Percentiles rank a stretch among this genome's conserved stretches.
Conservation (phyloP, 2,888 invertebrate species). For the Dichetophora obliterata region DNA sequence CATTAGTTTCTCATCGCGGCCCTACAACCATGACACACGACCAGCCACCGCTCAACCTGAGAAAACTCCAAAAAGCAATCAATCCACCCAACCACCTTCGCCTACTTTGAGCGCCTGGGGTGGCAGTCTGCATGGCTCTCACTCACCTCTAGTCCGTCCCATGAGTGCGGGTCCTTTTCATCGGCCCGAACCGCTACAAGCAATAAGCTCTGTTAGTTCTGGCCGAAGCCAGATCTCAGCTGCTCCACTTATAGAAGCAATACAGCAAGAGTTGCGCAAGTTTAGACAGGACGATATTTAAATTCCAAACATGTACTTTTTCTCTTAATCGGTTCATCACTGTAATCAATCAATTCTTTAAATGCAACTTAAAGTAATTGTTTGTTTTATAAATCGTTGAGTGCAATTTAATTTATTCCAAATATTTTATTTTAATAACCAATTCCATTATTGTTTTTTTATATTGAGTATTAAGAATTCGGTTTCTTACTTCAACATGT, state of each 20-base stretch:
- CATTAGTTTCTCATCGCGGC: slow-evolving; percentile 57
- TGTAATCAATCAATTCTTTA: no score
- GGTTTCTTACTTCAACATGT: no score
- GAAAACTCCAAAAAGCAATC: slow-evolving; percentile 61
- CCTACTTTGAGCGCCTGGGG: slow-evolving; percentile 72
- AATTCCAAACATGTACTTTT: background rate
- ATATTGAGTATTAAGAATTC: no score
- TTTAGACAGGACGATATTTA: slow-evolving; percentile 62
- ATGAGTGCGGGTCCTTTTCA: slow-evolving; percentile 78
- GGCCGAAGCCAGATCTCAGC: slow-evolving; percentile 77
- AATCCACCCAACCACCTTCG: slow-evolving; percentile 68
- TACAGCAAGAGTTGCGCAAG: slow-evolving; percentile 78
- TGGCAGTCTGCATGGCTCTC: slow-evolving; percentile 71
- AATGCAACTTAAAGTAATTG: no score
- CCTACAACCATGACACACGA: slow-evolving; percentile 56
- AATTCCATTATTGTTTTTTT: no score
- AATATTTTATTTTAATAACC: no score
- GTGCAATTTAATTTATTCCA: background rate
- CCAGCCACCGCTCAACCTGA: slow-evolving; percentile 68
- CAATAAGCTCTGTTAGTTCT: background rate
- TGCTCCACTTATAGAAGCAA: slow-evolving; percentile 85
- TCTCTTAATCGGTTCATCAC: no score
- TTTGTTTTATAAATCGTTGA: no score
- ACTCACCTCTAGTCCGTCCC: slow-evolving; percentile 73
- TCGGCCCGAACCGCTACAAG: slow-evolving; percentile 70